Base-by-base conservation (phyloP, 2,113 vertebrate genomes). In the Hippolais icterina region DNA sequence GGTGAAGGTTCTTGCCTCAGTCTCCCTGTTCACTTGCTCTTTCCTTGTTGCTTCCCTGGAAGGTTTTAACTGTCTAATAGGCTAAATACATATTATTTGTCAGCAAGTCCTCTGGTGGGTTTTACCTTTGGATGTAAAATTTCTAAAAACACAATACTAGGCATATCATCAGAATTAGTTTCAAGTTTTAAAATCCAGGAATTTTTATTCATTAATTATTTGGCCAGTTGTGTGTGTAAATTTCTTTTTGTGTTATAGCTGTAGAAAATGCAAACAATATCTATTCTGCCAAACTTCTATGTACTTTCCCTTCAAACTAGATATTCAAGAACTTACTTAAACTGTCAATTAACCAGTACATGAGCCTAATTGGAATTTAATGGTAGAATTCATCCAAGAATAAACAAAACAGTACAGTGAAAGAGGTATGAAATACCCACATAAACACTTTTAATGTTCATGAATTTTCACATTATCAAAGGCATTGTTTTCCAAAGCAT, bases 331-430 rank as follows among this genome's bases (percentile, higher is more conserved):
- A 63, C 21, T 53, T 35, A 85, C 79, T 78, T 61, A 50, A 88
- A 79, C 12, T 56, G 13, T 50, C 50, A 15, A 77, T 84, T 28
- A 80, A 79, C 24, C 6, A 69, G 33, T 68, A 59, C 60, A 47
- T 50, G 7, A 31, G 15, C 65, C 85, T 94, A 95, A 84, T 96
- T 87, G 68, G 37, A 65, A 83, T 21, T 14, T 82, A 91, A 71
- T 80, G n/a, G 11, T 63, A 84, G 35, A 90, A 89, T 96, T 94
- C 15, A 82, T 87, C 54, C 77, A 91, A 91, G 49, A 91, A 89
- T 54, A 90, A 95, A 80, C 9, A 0, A 1, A 95, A 22, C 39
- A 44, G 90, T 91, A 46, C 11, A 59, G 25, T 70, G 57, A 92
- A 96, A 70, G 15, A 47, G 5, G 4, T 83, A 33, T 75, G 76